Base-by-base conservation (phyloP, 2,888 invertebrate species). In the Sicus ferrugineus region DNA sequence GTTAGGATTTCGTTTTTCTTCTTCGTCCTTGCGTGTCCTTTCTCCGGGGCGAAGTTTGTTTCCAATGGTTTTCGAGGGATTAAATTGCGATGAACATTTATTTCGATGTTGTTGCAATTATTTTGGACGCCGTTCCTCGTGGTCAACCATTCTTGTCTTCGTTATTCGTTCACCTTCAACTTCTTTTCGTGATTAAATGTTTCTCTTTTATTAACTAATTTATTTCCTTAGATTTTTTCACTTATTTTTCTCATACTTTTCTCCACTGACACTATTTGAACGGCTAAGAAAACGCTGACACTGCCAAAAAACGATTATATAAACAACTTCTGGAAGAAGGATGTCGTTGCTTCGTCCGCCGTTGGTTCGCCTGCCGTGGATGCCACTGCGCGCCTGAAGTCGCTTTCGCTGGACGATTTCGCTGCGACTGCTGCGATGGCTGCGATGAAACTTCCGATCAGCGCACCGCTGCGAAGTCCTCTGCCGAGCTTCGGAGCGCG, bases 361-460 rank as follows among this genome's bases (percentile, higher is more conserved):
- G 14, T 30, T 64, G 46, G 9, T n/a, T 56, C 28, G 7, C 26
- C 38, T 34, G 30, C 50, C 3, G n/a, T 59, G 2, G 6, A 23
- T 30, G 67, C 52, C 34, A 65, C n/a, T n/a, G n/a, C 54, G 42
- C 34, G 26, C 58, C 64, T 61, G 78, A 75, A 72, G 77, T 66
- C 71, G 77, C n/a, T n/a, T 76, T 78, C 77, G 74, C 75, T 78
- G 76, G 79, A 79, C 80, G 81, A 75, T 78, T 82, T 74, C 77
- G 78, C 75, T 77, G 76, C 76, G 80, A 82, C 81, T 81, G 81
- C 79, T 77, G 79, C 79, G 79, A 76, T 77, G 78, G 74, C 77
- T 78, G 78, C 80, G 79, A 81, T 79, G 75, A 80, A 81, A 80
- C 81, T 79, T 78, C 79, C 77, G 77, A 77, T 80, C 78, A 79